Percentiles rank a stretch among this genome's conserved stretches.
Conservation (phyloP, 2,797 vertebrate genomes). For the Bradypus variegatus region DNA sequence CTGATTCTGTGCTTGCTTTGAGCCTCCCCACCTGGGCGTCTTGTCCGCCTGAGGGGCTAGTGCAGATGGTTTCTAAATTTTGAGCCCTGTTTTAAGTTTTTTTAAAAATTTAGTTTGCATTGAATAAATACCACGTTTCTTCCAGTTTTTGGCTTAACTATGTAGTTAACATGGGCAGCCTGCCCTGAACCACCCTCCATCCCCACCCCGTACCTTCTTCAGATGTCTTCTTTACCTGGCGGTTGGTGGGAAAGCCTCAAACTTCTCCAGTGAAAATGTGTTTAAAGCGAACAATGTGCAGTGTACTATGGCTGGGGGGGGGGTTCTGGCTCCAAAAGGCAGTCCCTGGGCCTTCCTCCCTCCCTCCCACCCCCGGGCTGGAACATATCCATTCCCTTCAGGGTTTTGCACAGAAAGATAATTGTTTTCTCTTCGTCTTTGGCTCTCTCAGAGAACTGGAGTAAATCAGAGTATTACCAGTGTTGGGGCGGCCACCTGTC, state of each 20-base stretch:
- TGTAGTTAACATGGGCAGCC: too few species aligned
- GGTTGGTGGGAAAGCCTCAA: neutral
- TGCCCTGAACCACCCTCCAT: neutral
- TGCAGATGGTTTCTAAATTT: neutral
- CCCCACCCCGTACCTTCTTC: neutral
- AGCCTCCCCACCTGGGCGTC: neutral
- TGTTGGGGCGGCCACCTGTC: too few species aligned
- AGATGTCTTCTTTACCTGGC: neutral
- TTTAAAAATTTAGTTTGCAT: neutral
- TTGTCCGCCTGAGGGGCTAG: too few species aligned
- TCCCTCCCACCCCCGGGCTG: too few species aligned
- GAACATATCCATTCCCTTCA: too few species aligned
- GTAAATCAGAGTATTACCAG: accelerated
- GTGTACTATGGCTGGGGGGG: too few species aligned
- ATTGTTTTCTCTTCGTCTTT: accelerated
- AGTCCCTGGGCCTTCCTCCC: neutral
- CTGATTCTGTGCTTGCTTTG: neutral
- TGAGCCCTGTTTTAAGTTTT: neutral
- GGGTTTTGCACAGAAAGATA: neutral
- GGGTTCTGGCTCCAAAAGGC: neutral
- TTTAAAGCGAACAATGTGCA: too few species aligned
- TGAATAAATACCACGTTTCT: neutral
- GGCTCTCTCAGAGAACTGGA: neutral
- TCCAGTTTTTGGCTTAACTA: neutral
- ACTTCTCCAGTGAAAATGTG: neutral